A percentile compares a stretch with the other conserved stretches of the same genome.
Evolutionary conservation across 1,140 invertebrate genomes (phyloP).

Genomic region (Drosophila paulistorum): DNA sequence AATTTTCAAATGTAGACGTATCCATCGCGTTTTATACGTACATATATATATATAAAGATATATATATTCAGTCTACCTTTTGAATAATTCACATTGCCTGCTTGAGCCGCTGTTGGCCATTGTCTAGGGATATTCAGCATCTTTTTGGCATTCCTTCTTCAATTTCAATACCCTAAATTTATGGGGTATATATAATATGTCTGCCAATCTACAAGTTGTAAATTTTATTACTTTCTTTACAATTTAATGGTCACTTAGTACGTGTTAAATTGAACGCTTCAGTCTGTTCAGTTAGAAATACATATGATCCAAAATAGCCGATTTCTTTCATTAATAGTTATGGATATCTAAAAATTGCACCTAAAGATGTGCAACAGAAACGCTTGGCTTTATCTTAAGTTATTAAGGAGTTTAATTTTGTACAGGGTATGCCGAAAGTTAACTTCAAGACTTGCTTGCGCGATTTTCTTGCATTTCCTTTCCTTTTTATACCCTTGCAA

Average conservation of each 20-base stretch:
- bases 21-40: conserved; percentile 61
- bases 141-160: conserved; percentile 39
- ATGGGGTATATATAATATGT: neutral
- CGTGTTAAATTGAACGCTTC: too few relatives aligned
- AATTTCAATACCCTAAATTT: conserved; percentile 17
- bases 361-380: too few relatives aligned
- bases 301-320: too few relatives aligned
- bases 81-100: conserved; percentile 75
- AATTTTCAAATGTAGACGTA: conserved; percentile 39
- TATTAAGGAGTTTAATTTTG: too few relatives aligned
- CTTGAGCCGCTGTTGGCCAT: conserved; percentile 42
- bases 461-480: neutral
- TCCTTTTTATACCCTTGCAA: too few relatives aligned
- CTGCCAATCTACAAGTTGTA: too few relatives aligned
- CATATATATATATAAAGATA: conserved; percentile 4
- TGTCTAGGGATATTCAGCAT: conserved; percentile 67
- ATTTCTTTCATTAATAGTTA: too few relatives aligned
- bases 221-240: too few relatives aligned
- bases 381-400: too few relatives aligned
- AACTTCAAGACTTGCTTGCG: neutral
- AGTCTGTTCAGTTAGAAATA: too few relatives aligned
- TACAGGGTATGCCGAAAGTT: neutral
- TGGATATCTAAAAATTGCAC: too few relatives aligned
- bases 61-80: conserved; percentile 66
- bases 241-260: too few relatives aligned